A percentile compares a stretch with the other conserved stretches of the same genome.
Evolutionary conservation across 2,113 vertebrate species (phyloP).

Genomic region (Zosterops hypoxanthus): DNA sequence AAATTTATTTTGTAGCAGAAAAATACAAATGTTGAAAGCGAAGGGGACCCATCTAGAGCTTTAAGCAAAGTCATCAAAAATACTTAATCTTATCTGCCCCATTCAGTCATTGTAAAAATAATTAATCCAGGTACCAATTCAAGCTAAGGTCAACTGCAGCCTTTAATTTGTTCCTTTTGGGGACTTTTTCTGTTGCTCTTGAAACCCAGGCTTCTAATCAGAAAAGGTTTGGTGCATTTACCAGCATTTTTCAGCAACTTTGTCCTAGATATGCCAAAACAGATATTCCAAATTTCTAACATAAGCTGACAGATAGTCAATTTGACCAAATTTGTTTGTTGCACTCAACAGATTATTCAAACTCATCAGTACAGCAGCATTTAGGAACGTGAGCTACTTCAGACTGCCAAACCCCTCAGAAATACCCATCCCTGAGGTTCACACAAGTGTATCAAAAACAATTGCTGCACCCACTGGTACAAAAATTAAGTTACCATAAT

Average conservation of each 20-base stretch:
- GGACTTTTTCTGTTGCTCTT: neutral
- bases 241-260: neutral
- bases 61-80: neutral
- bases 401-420: neutral
- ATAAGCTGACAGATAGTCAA: neutral
- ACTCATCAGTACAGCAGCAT: neutral
- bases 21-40: neutral
- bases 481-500: neutral
- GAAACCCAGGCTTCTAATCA: neutral
- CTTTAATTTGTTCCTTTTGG: neutral
- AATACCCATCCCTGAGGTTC: neutral
- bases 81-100: neutral
- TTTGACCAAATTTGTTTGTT: neutral
- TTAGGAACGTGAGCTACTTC: accelerated
- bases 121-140: neutral
- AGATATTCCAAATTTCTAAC: neutral
- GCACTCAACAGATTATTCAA: neutral
- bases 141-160: neutral
- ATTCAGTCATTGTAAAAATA: neutral
- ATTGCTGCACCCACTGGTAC: neutral
- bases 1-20: neutral
- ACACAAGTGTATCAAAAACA: neutral
- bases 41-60: neutral
- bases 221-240: neutral
- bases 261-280: neutral